Percentiles rank a stretch among this genome's conserved stretches.
Conservation (phyloP, 2,888 invertebrate species). For the Gasteruption jaculator region DNA sequence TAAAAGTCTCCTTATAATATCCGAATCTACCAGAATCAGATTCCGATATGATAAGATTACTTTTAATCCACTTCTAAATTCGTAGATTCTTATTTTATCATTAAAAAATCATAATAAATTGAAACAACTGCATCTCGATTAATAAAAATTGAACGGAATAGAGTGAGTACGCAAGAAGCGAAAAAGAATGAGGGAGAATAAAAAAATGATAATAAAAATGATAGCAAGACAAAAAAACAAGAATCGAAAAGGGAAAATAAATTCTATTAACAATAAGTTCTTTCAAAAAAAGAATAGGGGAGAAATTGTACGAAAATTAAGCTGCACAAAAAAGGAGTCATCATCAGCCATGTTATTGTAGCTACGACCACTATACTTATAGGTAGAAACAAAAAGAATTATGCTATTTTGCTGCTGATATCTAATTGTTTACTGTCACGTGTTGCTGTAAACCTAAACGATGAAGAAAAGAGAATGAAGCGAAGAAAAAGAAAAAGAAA, state of each 20-base stretch:
- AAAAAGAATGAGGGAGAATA: slow-evolving; percentile 23
- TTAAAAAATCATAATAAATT: too few relatives aligned
- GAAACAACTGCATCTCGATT: too few relatives aligned
- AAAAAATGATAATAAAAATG: slow-evolving; percentile 19
- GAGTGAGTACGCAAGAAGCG: slow-evolving; percentile 13
- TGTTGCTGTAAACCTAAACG: slow-evolving; percentile 47
- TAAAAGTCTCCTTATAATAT: too few relatives aligned
- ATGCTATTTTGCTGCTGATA: slow-evolving; percentile 49
- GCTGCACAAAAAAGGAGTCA: slow-evolving; percentile 26
- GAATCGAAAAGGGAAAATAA: slow-evolving; percentile 7
- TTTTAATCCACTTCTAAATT: too few relatives aligned
- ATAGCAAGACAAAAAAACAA: slow-evolving; percentile 13
- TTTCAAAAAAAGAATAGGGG: slow-evolving; percentile 11
- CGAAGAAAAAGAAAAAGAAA: slow-evolving; percentile 15
- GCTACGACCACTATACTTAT: slow-evolving; percentile 48
- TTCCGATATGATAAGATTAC: too few relatives aligned
- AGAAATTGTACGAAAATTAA: slow-evolving; percentile 10
- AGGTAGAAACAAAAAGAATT: slow-evolving; percentile 46
- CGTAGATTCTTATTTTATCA: too few relatives aligned
- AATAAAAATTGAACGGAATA: slow-evolving; percentile 8
- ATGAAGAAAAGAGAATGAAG: slow-evolving; percentile 13
- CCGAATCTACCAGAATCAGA: too few relatives aligned
- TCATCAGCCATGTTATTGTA: slow-evolving; percentile 40
- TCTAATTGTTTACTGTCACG: slow-evolving; percentile 51
- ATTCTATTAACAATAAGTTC: slow-evolving; percentile 1